Conservation (phyloP, 64 coral and sea anemone genomes). For the Montipora capricornis region DNA sequence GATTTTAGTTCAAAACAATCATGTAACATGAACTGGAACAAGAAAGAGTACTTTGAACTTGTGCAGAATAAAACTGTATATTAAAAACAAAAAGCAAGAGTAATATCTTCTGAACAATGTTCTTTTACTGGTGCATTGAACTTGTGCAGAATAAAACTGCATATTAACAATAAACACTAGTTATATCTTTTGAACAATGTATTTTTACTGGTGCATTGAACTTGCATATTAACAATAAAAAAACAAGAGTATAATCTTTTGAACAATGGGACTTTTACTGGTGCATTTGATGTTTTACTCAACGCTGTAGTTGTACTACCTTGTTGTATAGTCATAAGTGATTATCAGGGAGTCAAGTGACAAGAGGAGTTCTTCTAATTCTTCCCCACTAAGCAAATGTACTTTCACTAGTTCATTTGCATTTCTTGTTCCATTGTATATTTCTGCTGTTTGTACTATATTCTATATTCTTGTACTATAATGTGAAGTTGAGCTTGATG, state of each 20-base stretch:
- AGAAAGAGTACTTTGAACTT: not conserved
- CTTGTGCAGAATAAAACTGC: not conserved
- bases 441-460: not conserved
- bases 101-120: not conserved
- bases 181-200: not conserved
- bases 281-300: constrained; percentile 8
- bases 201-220: not conserved
- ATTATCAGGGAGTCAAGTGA: constrained; percentile 3
- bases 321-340: constrained; percentile 1
- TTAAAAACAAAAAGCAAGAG: not conserved
- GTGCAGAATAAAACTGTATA: constrained; percentile 8
- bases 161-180: not conserved
- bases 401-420: not conserved
- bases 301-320: not conserved
- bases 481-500: not conserved
- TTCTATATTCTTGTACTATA: not conserved
- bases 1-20: not conserved
- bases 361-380: constrained; percentile 4
- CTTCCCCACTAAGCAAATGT: not conserved
- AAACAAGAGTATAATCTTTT: no score
- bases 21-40: constrained; percentile 4
- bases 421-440: not conserved
- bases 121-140: not conserved
- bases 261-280: no score
- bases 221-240: not conserved